phyloP scores from a whole-genome alignment of 1,140 invertebrate genomes.

The Cepaea nemoralis region DNA sequence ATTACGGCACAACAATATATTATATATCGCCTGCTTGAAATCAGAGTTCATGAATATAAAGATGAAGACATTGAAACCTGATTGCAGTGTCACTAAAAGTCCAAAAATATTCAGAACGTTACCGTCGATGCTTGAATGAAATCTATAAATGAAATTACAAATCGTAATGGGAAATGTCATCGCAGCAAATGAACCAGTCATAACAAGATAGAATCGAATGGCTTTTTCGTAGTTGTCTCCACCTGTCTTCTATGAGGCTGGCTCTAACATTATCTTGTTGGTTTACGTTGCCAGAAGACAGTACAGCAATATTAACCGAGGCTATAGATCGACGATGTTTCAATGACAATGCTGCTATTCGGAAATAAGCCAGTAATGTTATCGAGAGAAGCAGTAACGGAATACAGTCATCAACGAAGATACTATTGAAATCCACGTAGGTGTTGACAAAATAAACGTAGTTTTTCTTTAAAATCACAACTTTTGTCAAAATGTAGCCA shows the following conservation, averaged over 20 bases:
- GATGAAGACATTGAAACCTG: too few relatives aligned
- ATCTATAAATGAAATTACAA: neutral
- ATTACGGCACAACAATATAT: too few relatives aligned
- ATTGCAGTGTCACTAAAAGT: too few relatives aligned
- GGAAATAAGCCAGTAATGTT: neutral
- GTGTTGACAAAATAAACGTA: neutral
- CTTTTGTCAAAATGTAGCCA: neutral
- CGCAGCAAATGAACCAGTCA: neutral
- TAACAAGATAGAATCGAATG: neutral
- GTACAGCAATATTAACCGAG: neutral
- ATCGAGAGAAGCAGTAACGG: neutral
- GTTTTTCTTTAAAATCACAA: neutral
- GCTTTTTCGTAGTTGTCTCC: neutral
- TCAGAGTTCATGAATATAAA: too few relatives aligned
- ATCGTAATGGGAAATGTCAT: neutral
- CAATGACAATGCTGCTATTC: neutral
- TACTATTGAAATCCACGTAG: too few relatives aligned
- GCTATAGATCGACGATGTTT: neutral
- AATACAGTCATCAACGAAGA: too few relatives aligned
- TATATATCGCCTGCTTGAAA: too few relatives aligned
- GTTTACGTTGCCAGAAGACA: neutral
- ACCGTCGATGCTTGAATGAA: too few relatives aligned
- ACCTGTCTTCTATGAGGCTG: neutral
- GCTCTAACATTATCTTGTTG: neutral
- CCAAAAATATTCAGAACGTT: too few relatives aligned